Percentiles rank a stretch among this genome's conserved stretches.
phyloP scores from a whole-genome alignment of 2,888 invertebrate species.

The Prenolepis imparis region DNA sequence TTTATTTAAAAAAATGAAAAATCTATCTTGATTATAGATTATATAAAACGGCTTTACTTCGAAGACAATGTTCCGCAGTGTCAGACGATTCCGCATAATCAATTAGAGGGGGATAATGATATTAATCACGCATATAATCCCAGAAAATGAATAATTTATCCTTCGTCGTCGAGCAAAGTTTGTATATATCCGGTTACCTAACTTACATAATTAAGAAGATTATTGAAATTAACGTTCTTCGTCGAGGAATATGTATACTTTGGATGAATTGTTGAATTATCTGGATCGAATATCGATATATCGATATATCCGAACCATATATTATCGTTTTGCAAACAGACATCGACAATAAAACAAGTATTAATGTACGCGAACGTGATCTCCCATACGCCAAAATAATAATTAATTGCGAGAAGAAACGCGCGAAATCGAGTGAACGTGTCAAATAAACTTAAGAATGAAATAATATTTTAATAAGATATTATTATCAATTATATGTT shows the following conservation, averaged over 20 bases:
- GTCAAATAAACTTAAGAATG: background rate
- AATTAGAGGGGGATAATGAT: background rate
- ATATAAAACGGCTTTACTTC: background rate
- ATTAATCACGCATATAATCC: background rate
- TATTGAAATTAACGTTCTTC: background rate
- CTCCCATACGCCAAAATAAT: slow-evolving; percentile 8
- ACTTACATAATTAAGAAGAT: slow-evolving; percentile 17
- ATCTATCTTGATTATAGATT: background rate
- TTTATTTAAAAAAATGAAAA: background rate
- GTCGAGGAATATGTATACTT: background rate
- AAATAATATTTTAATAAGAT: background rate
- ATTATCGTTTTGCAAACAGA: slow-evolving; percentile 24
- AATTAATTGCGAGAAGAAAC: slow-evolving; percentile 32
- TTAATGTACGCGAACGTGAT: slow-evolving; percentile 22
- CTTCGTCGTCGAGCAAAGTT: background rate
- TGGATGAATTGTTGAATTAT: background rate
- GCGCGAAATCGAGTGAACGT: background rate
- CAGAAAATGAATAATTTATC: slow-evolving; percentile 20
- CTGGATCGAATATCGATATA: background rate
- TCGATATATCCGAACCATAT: background rate
- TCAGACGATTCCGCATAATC: background rate
- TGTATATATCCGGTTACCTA: background rate
- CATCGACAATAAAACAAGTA: background rate
- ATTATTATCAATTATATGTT: background rate
- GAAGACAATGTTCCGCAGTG: background rate